Evolutionary conservation across 2,888 invertebrate genomes (phyloP), one percentile per base, ranked within the genome.

Genomic region (Heliothis peltigera): DNA sequence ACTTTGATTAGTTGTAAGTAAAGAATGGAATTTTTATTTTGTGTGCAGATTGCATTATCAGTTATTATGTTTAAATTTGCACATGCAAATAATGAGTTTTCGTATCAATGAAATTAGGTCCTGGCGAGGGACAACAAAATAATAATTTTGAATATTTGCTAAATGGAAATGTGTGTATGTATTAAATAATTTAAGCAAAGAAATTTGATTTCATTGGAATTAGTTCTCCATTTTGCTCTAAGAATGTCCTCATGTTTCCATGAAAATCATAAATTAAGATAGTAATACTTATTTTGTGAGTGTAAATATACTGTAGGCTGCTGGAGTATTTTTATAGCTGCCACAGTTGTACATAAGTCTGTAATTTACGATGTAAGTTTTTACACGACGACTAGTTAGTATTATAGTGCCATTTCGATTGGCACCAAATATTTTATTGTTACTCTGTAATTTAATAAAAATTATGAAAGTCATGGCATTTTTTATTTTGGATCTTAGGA

Each of bases 381-480:
- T 92, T 94, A 93, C 92, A 89, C 87, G 77, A 86, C 80, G 68
- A 76, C 55, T 79, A 76, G 72, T 82, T 90, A 87, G 84, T 82
- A 75, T 88, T 87, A 74, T 75, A 87, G 91, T 92, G 93, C 93
- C 92, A 93, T 91, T 89, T 84, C 84, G 81, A 70, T 82, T 86
- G 93, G 92, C 90, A 84, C 83, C 70, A 81, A 82, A 83, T 89
- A 87, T 88, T 89, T 85, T 90, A 89, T 87, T 90, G 91, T 91
- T 92, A 91, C 91, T 92, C 89, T 87, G 84, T 90, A 89, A 79
- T 87, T 87, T 85, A 89, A 90, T 88, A 89, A 89, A 87, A 85
- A 69, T 81, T 82, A 72, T 75, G 75, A 78, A 82, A 82, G 68
- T 70, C 18, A 10, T 43, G 17, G 8, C 8, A 39, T 51, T 0